Evolutionary conservation across 2,888 invertebrate genomes (phyloP).

Genomic region (Oscheius myriophilus): DNA sequence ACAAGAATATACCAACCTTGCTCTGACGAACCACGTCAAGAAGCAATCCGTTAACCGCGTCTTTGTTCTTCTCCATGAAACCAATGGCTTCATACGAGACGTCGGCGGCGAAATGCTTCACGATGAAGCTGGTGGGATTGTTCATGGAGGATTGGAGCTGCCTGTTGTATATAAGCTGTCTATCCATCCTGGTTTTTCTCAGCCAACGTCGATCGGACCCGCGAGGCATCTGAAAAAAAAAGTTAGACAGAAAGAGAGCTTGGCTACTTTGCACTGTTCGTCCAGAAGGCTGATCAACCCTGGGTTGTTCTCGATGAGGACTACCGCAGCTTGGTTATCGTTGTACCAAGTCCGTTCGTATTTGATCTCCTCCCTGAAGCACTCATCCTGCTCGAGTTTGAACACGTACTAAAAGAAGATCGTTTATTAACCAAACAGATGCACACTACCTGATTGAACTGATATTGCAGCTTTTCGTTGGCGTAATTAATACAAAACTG

Average conservation of each 20-base stretch:
- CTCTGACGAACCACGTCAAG: constrained; percentile 77
- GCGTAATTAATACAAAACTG: constrained; percentile 99
- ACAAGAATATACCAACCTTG: constrained; percentile 33
- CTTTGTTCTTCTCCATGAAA: constrained; percentile 95
- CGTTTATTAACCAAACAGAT: background rate
- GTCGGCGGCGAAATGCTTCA: constrained; percentile 94
- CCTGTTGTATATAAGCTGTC: constrained; percentile 46
- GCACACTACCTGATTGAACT: constrained; percentile 83
- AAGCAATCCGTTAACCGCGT: constrained; percentile 93
- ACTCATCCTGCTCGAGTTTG: constrained; percentile 97
- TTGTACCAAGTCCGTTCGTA: constrained; percentile 83
- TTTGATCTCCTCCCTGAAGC: constrained; percentile 92
- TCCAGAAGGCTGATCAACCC: constrained; percentile 93
- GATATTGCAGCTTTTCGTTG: constrained; percentile 97
- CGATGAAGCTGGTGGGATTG: constrained; percentile 71
- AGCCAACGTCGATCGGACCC: constrained; percentile 80
- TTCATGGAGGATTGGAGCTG: constrained; percentile 86
- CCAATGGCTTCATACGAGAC: constrained; percentile 89
- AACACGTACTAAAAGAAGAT: constrained; percentile 83
- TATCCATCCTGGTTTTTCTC: constrained; percentile 76
- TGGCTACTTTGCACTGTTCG: constrained; percentile 88
- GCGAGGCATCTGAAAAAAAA: constrained; percentile 70
- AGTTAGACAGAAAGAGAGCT: background rate
- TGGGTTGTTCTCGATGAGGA: constrained; percentile 91
- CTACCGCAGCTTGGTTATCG: constrained; percentile 98